phyloP scores from a whole-genome alignment of 2,113 vertebrate genomes.

The Danio rerio region DNA sequence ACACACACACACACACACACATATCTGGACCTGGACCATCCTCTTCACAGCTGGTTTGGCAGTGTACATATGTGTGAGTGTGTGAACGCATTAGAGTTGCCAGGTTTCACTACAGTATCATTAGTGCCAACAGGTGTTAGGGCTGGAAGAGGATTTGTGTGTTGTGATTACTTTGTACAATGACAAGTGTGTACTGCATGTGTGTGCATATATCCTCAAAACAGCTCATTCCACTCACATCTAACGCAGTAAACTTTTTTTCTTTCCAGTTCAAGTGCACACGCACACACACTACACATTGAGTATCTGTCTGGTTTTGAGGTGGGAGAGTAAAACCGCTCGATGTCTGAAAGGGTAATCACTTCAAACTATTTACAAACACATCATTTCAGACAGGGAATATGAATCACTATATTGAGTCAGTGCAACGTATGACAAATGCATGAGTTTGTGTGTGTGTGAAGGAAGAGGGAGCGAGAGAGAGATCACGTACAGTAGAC shows the following conservation, averaged over 20 bases:
- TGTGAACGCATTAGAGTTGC: too few relatives aligned
- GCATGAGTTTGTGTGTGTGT: constrained; percentile 6
- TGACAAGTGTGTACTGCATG: neutral
- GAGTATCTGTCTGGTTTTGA: constrained; percentile 28
- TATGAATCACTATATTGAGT: constrained; percentile 37
- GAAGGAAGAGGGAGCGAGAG: neutral
- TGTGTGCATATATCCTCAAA: neutral
- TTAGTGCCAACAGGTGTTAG: constrained; percentile 41
- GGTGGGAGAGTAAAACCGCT: constrained; percentile 15
- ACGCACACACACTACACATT: neutral
- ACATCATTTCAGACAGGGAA: constrained; percentile 34
- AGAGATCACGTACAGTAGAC: neutral
- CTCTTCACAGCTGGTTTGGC: constrained; percentile 66
- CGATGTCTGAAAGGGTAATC: constrained; percentile 16
- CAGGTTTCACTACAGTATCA: too few relatives aligned
- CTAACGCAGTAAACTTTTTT: neutral
- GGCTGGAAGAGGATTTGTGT: constrained; percentile 23
- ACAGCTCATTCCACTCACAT: neutral
- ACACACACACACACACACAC: constrained; percentile 19
- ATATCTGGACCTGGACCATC: constrained; percentile 60
- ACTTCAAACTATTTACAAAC: constrained; percentile 38
- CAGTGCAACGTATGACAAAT: constrained; percentile 23
- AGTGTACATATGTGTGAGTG: neutral
- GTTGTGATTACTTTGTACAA: constrained; percentile 16
- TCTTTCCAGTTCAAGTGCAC: neutral